A percentile compares a stretch with the other conserved stretches of the same genome.
phyloP scores from a whole-genome alignment of 2,113 vertebrate species.

The Ailuropoda melanoleuca region DNA sequence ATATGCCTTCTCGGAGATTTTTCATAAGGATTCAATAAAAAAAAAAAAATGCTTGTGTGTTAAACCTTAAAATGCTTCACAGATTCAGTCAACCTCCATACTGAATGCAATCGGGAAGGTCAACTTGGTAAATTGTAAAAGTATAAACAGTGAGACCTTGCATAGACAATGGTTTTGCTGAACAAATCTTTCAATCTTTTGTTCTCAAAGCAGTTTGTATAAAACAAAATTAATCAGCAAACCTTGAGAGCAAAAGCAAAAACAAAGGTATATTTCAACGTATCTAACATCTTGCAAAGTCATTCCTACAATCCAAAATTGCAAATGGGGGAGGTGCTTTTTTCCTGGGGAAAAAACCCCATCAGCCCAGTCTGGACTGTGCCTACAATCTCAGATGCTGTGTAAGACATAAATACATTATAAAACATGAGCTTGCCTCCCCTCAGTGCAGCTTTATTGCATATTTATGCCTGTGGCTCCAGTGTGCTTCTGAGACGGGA shows the following conservation, averaged over 20 bases:
- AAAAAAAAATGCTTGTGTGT: not conserved
- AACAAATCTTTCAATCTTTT: not conserved
- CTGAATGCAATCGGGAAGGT: not conserved
- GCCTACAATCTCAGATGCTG: slow-evolving; percentile 14
- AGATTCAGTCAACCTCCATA: not conserved
- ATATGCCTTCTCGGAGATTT: not conserved
- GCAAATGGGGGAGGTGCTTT: not conserved
- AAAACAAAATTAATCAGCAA: not conserved
- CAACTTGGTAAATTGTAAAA: not conserved
- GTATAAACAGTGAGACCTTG: not conserved
- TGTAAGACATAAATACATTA: slow-evolving; percentile 9
- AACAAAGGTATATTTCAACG: not conserved
- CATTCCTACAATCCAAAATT: not conserved
- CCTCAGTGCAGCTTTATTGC: not conserved
- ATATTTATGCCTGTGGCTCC: slow-evolving; percentile 43
- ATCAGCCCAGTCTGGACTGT: not conserved
- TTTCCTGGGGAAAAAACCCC: not conserved
- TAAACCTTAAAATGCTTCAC: not conserved
- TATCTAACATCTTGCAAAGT: not conserved
- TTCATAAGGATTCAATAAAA: not conserved
- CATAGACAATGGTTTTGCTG: not conserved
- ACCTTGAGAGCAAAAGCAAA: not conserved
- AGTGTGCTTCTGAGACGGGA: slow-evolving; percentile 37
- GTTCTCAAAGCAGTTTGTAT: not conserved
- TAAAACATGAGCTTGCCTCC: slow-evolving; percentile 32